Percentiles rank a stretch among this genome's conserved stretches.
Evolutionary conservation across 2,113 vertebrate species (phyloP).

Genomic region (Andinoacara biseriatus): DNA sequence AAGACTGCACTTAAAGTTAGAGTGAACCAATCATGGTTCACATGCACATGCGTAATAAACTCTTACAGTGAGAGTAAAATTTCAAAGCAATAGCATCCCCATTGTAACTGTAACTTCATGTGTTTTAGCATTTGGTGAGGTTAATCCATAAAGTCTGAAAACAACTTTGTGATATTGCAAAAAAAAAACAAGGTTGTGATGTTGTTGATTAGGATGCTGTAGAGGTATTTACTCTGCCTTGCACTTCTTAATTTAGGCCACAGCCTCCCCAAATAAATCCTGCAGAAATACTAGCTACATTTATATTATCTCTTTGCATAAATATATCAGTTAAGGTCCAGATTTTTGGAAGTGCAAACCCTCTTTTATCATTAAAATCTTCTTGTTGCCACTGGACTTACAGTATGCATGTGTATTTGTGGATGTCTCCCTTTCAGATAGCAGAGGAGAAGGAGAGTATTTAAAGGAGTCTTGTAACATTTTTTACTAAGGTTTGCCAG

Average conservation of each 20-base stretch:
- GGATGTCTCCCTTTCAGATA: background rate
- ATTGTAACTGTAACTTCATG: background rate
- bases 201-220: background rate
- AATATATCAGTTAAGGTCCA: too few species aligned
- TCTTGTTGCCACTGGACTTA: background rate
- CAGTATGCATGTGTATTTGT: background rate
- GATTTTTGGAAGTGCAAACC: background rate
- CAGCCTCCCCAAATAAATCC: background rate
- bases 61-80: background rate
- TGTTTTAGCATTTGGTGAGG: background rate
- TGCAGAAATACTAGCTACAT: background rate
- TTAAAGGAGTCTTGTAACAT: background rate
- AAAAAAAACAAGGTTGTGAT: background rate
- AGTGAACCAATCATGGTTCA: background rate
- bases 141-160: background rate
- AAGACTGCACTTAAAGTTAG: constrained; percentile 5
- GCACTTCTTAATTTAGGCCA: background rate
- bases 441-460: background rate
- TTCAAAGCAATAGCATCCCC: background rate
- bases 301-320: too few species aligned
- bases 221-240: background rate
- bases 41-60: background rate
- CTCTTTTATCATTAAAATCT: background rate
- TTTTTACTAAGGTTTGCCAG: background rate
- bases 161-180: background rate